Percentiles rank a stretch among this genome's conserved stretches.
These are phyloP conservation scores for Gandaritis pyraliata DNA, from an alignment of 2,888 invertebrate species.

Conservation along the genomic window DNA sequence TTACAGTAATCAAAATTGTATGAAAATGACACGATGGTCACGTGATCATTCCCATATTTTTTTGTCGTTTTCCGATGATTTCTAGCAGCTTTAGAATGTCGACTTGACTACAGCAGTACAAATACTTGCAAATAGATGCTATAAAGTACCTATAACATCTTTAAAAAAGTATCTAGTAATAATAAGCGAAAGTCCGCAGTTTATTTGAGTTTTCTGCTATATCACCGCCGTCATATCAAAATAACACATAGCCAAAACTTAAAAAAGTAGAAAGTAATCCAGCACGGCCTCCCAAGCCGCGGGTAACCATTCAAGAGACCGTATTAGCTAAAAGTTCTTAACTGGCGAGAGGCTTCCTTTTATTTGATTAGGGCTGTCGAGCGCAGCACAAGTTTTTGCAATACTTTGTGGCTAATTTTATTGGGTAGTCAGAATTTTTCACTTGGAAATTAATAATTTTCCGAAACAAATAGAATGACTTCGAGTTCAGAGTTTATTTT, in stretches of 20 bases:
- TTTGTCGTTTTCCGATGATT: too few relatives aligned
- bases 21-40: too few relatives aligned
- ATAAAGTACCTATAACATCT: too few relatives aligned
- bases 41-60: too few relatives aligned
- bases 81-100: too few relatives aligned
- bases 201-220: background rate
- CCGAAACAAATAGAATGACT: background rate
- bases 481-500: background rate
- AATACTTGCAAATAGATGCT: too few relatives aligned
- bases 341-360: conserved; percentile 15
- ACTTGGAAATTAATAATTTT: conserved; percentile 8
- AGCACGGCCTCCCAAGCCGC: conserved; percentile 4
- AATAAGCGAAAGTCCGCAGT: background rate
- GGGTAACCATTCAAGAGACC: conserved; percentile 18
- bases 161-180: too few relatives aligned
- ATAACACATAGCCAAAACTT: background rate
- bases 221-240: background rate
- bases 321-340: conserved; percentile 24
- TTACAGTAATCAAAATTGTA: too few relatives aligned
- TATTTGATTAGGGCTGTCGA: conserved; percentile 19
- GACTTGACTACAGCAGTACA: too few relatives aligned
- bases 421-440: conserved; percentile 5
- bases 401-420: conserved; percentile 19
- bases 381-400: conserved; percentile 5
- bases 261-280: conserved; percentile 8